Conservation (phyloP, 2,113 vertebrate species). For the Orycteropus afer region DNA sequence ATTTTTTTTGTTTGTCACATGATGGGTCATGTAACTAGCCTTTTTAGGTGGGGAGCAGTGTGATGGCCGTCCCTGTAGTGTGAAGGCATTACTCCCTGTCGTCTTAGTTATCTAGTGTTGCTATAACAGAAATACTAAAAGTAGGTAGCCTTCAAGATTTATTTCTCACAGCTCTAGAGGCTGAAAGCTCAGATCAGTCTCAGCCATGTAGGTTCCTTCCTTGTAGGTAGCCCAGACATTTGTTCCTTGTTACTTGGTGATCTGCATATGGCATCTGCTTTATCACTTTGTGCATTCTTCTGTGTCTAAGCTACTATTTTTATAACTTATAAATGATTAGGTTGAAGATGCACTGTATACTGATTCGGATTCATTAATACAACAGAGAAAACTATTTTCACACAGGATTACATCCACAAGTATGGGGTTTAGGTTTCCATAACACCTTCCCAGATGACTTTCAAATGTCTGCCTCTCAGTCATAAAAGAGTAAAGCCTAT, state of each 20-base stretch:
- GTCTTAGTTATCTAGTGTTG: no score
- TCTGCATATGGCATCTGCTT: neutral
- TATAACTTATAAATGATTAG: neutral
- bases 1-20: no score
- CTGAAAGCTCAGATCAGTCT: neutral
- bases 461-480: neutral
- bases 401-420: no score
- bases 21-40: neutral
- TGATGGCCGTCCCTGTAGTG: neutral
- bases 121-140: neutral
- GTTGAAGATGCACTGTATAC: neutral
- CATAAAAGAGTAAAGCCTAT: neutral
- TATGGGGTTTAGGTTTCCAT: neutral
- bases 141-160: neutral
- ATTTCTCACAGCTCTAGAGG: neutral
- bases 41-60: neutral
- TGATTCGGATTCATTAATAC: no score
- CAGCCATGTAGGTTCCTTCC: neutral
- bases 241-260: neutral
- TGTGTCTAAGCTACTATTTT: neutral
- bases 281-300: neutral
- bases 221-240: no score
- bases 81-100: neutral
- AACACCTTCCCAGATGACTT: neutral
- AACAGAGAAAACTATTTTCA: no score